Conservation (phyloP, 2,113 vertebrate species). For the Malaclemys terrapin region DNA sequence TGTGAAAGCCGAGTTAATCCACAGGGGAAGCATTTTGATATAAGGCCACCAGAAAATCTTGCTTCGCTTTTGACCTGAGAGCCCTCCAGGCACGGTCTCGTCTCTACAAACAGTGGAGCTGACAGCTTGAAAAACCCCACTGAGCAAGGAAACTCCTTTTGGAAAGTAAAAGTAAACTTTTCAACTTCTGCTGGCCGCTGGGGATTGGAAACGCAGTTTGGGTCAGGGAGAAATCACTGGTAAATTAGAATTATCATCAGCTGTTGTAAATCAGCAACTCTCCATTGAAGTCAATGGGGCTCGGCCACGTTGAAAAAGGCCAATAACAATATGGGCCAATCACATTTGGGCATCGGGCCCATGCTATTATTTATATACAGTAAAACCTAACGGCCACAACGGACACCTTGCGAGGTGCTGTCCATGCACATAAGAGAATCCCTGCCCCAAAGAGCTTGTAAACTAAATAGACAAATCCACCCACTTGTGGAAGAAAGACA, state of each 20-base stretch:
- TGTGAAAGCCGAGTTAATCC: accelerated
- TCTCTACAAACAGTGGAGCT: background rate
- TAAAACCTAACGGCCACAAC: no score
- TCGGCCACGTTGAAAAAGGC: accelerated
- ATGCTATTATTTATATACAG: background rate
- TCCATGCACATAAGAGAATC: background rate
- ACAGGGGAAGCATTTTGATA: background rate
- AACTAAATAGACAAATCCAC: no score
- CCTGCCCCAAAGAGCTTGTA: background rate
- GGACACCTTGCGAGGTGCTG: no score
- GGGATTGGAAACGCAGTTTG: background rate
- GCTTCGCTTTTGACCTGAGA: background rate
- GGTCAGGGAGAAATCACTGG: background rate
- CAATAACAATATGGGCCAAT: background rate
- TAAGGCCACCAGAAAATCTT: background rate
- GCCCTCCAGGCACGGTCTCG: accelerated
- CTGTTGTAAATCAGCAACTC: background rate
- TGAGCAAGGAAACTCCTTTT: accelerated
- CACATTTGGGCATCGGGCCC: background rate
- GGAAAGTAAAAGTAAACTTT: background rate
- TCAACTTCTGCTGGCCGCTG: background rate
- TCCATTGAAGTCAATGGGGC: background rate
- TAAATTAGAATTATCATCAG: background rate
- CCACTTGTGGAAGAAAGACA: no score
- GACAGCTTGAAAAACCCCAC: background rate